Conservation (phyloP, 2,797 vertebrate species). For the Fratercula arctica region DNA sequence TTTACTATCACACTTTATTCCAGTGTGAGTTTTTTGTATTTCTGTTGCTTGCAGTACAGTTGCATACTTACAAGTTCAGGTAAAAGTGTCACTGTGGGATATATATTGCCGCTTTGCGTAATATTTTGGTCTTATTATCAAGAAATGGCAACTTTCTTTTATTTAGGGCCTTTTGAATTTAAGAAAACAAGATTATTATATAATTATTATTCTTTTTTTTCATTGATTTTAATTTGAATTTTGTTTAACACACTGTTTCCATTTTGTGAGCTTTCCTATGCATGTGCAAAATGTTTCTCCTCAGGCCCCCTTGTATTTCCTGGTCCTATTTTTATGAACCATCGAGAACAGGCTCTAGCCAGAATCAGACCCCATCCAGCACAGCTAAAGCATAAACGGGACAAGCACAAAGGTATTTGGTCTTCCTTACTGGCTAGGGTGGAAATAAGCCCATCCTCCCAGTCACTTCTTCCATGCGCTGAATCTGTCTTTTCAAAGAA, state of each 20-base stretch:
- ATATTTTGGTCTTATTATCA: not conserved
- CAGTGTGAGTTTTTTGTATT: not conserved
- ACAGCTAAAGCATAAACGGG: slow-evolving; percentile 98
- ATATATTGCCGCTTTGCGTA: not conserved
- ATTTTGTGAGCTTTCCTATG: slow-evolving; percentile 96
- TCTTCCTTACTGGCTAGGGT: slow-evolving; percentile 87
- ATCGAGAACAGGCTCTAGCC: slow-evolving; percentile 99
- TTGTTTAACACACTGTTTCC: slow-evolving; percentile 78
- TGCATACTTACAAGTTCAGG: not conserved
- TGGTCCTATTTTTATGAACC: slow-evolving; percentile 99
- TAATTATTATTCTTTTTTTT: slow-evolving; percentile 24
- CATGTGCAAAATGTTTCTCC: slow-evolving; percentile 99
- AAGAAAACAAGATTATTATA: not conserved
- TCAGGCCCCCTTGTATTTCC: slow-evolving; percentile 99
- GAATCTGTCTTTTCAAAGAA: slow-evolving; percentile 78
- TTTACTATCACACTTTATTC: not conserved
- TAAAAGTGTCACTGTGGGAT: not conserved
- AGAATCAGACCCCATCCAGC: slow-evolving; percentile 99
- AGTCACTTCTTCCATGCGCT: slow-evolving; percentile 61
- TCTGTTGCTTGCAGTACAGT: not conserved
- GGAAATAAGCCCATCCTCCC: slow-evolving; percentile 79
- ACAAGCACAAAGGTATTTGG: slow-evolving; percentile 99
- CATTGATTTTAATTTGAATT: slow-evolving; percentile 77
- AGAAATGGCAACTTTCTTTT: not conserved
- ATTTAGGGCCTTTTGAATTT: not conserved